A percentile compares a stretch with the other conserved stretches of the same genome.
Evolutionary conservation across 2,888 invertebrate genomes (phyloP).

Genomic region (Mylabris sibirica): DNA sequence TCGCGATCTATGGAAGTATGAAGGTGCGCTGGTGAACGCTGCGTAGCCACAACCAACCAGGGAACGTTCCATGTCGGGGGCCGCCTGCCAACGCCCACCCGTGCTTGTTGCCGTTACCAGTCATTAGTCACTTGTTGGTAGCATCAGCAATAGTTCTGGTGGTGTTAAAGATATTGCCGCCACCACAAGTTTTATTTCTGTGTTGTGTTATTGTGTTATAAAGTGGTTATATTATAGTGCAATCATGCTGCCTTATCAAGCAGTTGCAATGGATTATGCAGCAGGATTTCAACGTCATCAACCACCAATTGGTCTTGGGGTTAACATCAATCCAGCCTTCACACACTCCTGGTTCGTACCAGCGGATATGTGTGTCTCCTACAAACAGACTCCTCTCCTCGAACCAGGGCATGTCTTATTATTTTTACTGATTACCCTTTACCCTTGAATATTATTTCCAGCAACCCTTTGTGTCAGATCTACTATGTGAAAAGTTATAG

Average conservation of each 20-base stretch:
- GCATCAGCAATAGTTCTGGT: conserved; percentile 42
- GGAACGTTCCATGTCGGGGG: conserved; percentile 51
- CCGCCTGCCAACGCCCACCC: conserved; percentile 54
- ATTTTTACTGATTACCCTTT: conserved; percentile 54
- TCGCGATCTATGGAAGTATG: conserved; percentile 51
- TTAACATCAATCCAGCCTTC: conserved; percentile 80
- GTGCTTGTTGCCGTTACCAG: conserved; percentile 47
- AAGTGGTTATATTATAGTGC: conserved; percentile 23
- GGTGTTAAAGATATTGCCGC: conserved; percentile 22
- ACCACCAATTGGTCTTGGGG: conserved; percentile 61
- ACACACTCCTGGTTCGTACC: conserved; percentile 96
- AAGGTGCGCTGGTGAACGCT: conserved; percentile 52
- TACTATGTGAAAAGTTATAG: conserved; percentile 21
- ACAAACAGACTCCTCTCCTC: conserved; percentile 81
- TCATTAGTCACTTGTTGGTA: conserved; percentile 53
- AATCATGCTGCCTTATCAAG: conserved; percentile 85
- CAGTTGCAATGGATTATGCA: conserved; percentile 87
- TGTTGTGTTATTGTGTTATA: conserved; percentile 26
- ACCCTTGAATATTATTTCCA: conserved; percentile 12
- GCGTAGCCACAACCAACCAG: conserved; percentile 60
- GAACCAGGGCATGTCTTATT: conserved; percentile 90
- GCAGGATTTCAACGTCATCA: conserved; percentile 60
- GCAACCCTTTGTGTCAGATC: background rate
- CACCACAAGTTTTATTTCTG: conserved; percentile 27
- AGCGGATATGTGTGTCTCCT: conserved; percentile 92